Conservation (phyloP, 2,797 vertebrate species). For the Danio kyathit region DNA sequence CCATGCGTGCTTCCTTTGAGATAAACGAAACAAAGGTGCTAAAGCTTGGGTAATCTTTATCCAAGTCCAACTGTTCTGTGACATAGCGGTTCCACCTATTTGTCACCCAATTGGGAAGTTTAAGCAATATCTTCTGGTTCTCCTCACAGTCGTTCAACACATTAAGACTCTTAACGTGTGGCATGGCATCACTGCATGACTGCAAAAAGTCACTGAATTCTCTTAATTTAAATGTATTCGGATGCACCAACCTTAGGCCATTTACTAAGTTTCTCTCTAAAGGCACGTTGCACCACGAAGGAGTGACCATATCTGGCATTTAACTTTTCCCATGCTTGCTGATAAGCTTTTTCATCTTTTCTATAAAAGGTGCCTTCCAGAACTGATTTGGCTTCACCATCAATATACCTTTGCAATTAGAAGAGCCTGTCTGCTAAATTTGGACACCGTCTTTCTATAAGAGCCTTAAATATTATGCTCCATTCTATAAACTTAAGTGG, state of each 20-base stretch:
- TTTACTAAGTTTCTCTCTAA: too few species aligned
- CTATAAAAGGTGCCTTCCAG: too few species aligned
- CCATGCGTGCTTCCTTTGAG: slow-evolving; percentile 31
- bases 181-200: slow-evolving; percentile 40
- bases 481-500: slow-evolving; percentile 56
- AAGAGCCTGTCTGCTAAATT: too few species aligned
- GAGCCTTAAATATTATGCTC: slow-evolving; percentile 58
- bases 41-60: slow-evolving; percentile 35
- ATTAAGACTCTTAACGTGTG: slow-evolving; percentile 41
- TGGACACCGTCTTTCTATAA: too few species aligned
- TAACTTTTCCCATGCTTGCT: too few species aligned
- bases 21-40: slow-evolving; percentile 34
- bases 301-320: too few species aligned
- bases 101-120: slow-evolving; percentile 47
- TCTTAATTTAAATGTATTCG: slow-evolving; percentile 24
- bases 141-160: slow-evolving; percentile 49
- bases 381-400: too few species aligned
- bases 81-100: slow-evolving; percentile 44
- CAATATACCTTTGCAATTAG: too few species aligned
- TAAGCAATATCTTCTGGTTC: slow-evolving; percentile 41
- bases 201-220: slow-evolving; percentile 48
- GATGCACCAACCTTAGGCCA: slow-evolving; percentile 39
- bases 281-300: too few species aligned
- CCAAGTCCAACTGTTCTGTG: slow-evolving; percentile 34
- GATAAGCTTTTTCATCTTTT: too few species aligned